These are phyloP conservation scores for Athene cunicularia DNA, from an alignment of 2,113 vertebrate genomes.

Conservation along the genomic window DNA sequence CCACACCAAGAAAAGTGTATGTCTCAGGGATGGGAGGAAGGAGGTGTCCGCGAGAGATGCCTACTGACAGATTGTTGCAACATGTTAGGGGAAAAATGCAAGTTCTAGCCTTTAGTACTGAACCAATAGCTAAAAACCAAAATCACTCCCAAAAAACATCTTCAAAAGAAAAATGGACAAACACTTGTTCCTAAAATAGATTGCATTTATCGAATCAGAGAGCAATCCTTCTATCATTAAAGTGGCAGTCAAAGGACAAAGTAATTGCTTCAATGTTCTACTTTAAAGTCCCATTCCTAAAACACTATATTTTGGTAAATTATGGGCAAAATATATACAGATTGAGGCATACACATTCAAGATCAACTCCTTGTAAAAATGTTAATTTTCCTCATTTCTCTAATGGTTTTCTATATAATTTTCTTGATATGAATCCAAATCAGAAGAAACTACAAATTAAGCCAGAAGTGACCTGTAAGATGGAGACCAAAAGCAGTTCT, in stretches of 20 bases:
- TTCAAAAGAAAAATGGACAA: neutral
- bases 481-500: neutral
- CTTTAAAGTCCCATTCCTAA: neutral
- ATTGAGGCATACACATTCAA: neutral
- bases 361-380: neutral
- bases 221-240: neutral
- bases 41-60: neutral
- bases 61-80: neutral
- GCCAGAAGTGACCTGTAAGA: neutral
- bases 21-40: neutral
- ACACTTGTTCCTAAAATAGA: neutral
- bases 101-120: neutral
- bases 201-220: neutral
- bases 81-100: rapidly evolving
- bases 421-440: neutral
- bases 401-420: neutral
- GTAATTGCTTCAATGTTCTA: neutral
- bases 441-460: neutral
- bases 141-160: neutral
- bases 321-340: neutral
- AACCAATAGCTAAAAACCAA: neutral
- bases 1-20: rapidly evolving
- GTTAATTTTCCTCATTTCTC: neutral
- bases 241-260: neutral
- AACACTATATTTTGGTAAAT: neutral